Base-by-base conservation (phyloP, 2,113 vertebrate genomes). In the Cyanocitta stelleri region DNA sequence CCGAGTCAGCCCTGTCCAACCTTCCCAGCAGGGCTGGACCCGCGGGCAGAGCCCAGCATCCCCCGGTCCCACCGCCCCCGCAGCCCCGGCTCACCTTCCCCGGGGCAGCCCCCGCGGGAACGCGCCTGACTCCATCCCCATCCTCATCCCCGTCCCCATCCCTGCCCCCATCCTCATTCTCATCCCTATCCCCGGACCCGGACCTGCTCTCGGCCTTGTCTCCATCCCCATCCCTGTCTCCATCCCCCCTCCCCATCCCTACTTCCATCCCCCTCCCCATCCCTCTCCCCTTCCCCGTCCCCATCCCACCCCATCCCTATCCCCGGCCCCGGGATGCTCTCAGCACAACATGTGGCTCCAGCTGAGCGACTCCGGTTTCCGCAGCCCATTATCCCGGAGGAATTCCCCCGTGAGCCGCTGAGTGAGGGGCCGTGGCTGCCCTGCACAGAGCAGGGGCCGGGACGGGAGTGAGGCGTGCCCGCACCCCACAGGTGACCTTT, bases 331-430 rank as follows among this genome's bases (percentile, higher is more conserved):
- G 9, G 46, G 61, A 21, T 39, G 43, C 67, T 86, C 49, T 15
- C 30, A 37, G 66, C 79, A 41, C 35, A 87, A 48, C 95, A 73
- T 85, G 81, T 75, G 91, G 76, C 94, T 80, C 39, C 82, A 77
- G 85, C 76, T 69, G 88, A 93, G 85, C 78, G n/a, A 6, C 80
- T 95, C 86, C 41, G 1, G 49, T 58, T 92, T 85, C 93, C 88
- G 24, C 87, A 46, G 80, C 13, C 66, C 89, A 11, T 92, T 22
- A 69, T 90, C 54, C 74, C 75, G 46, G 68, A 86, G 93, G 88
- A 94, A 97, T 95, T 93, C 95, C 91, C 62, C 84, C 44, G 79
- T 3, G 73, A 73, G 55, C 29, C 64, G 95, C 89, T 88, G 97
- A 94, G 91, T 73, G 95, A 96, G 89, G 72, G 71, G 62, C 67